Base-by-base conservation (phyloP, 35 echinoderm and acorn worm genomes). In the Stichopus chloronotus region DNA sequence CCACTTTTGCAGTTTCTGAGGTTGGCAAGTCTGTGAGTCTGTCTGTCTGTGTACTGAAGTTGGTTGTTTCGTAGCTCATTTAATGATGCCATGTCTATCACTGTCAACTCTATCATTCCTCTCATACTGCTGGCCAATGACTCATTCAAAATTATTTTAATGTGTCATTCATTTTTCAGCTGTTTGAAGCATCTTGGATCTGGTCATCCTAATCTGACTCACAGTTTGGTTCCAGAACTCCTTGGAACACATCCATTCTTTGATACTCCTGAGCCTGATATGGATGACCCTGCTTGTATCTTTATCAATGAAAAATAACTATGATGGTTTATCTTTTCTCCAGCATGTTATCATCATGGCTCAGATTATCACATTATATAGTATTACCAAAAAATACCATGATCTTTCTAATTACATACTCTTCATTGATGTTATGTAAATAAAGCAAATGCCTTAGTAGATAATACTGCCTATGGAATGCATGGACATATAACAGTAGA, bases 231-330 rank as follows among this genome's bases (percentile, higher is more conserved):
- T 12, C 97, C 97, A 65, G 97, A 98, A 54, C 88, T 98, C 6
- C 74, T 98, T n/a, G 97, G 97, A 25, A 98, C 97, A 17, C 97
- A 98, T 96, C 95, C 97, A 13, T 98, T 96, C 87, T 98, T 98
- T 94, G 97, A 96, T 72, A 98, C 95, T 8, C 97, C 95, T 55
- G 97, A 98, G 87, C 97, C 97, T 80, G 97, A 98, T 65, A 98
- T 98, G 97, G 97, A 98, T 88, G 97, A 98, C 61, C 97, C 97
- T 52, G 97, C 93, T n/a, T 98, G 97, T 98, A 98, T 98, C 97
- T 93, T 98, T 98, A 63, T 14, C 30, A 43, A 3, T 43, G 20
- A 61, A 7, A 12, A 56, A 20, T 79, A 23, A 1, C 30, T 1
- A 43, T 43, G 30, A 43, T 43, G n/a, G n/a, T n/a, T n/a, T n/a